These are phyloP conservation scores for Cheilosia impressa DNA, from an alignment of 2,888 invertebrate genomes.

Conservation along the genomic window DNA sequence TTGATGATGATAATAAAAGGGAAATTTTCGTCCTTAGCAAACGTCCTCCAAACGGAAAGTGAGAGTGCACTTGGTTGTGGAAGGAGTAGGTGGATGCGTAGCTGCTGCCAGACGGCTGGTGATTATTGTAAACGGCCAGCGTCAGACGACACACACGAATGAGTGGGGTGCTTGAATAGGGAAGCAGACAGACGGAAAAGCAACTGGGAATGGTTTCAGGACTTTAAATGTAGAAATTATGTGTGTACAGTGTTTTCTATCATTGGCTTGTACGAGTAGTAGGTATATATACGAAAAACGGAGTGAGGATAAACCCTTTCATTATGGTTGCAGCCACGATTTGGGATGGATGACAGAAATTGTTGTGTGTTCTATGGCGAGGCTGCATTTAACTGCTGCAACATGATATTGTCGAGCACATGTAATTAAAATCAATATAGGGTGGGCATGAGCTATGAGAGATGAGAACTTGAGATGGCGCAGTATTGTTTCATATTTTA, in stretches of 20 bases:
- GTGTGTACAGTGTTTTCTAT: conserved; percentile 15
- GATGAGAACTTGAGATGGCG: too few species aligned
- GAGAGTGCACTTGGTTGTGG: conserved; percentile 66
- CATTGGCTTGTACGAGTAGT: background rate
- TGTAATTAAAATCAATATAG: conserved; percentile 7
- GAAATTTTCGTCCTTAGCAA: conserved; percentile 75
- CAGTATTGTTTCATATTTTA: too few species aligned
- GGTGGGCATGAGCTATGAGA: background rate
- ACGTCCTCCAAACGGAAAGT: conserved; percentile 74
- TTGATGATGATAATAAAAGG: conserved; percentile 69
- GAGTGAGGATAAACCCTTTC: conserved; percentile 38
- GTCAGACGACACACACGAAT: conserved; percentile 35
- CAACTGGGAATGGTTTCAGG: conserved; percentile 57
- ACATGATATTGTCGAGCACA: conserved; percentile 56
- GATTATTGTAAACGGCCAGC: conserved; percentile 63
- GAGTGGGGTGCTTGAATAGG: conserved; percentile 38
- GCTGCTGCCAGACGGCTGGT: conserved; percentile 51
- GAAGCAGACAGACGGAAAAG: conserved; percentile 61
- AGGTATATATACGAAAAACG: background rate
- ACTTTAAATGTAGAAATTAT: conserved; percentile 55
- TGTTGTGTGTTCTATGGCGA: conserved; percentile 50
- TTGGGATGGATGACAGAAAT: conserved; percentile 66
- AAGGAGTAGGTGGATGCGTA: conserved; percentile 13
- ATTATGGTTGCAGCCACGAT: conserved; percentile 64
- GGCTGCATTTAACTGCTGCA: conserved; percentile 70